Base-by-base conservation (phyloP, 2,797 vertebrate genomes). In the Thamnophis elegans region DNA sequence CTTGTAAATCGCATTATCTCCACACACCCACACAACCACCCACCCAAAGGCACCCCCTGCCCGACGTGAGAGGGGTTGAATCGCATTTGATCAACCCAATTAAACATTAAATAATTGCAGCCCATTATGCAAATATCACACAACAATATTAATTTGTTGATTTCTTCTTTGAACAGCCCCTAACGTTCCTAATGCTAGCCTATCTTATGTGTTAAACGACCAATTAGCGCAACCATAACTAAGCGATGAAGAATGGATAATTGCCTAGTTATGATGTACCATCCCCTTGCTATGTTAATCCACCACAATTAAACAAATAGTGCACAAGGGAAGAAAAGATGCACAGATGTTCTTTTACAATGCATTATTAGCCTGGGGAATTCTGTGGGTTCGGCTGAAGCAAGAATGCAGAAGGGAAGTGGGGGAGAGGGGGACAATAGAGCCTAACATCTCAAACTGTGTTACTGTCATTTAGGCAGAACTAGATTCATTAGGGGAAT, bases 81-180 rank as follows among this genome's bases (percentile, higher is more conserved):
- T 97, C 95, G 95, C 97, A 97, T 97, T 87, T 97, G 96, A 97
- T 97, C 97, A 97, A 96, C 93, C 93, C 96, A 97, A 97, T 97
- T 97, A 97, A 96, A 97, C 96, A 97, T 97, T 96, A 97, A 97
- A 97, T 97, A 97, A 97, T 96, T 96, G 95, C 94, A 97, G 95
- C 94, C 97, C 97, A 97, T 98, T 98, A 97, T 97, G 97, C 96
- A 97, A 97, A 97, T 97, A 97, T 95, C 95, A 96, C 92, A 95
- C 94, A 97, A 97, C 96, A 97, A 97, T 97, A 97, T 97, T 97
- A 97, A 97, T 97, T 97, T 97, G 97, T 97, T 97, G 96, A 97
- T 97, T 96, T 96, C 97, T 95, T 92, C 94, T 96, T 93, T 96
- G 95, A 97, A 96, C 97, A 97, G 95, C 95, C 94, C 97, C 95